These are phyloP conservation scores for Porphyrio hochstetteri DNA, from an alignment of 2,113 vertebrate species.

Conservation along the genomic window DNA sequence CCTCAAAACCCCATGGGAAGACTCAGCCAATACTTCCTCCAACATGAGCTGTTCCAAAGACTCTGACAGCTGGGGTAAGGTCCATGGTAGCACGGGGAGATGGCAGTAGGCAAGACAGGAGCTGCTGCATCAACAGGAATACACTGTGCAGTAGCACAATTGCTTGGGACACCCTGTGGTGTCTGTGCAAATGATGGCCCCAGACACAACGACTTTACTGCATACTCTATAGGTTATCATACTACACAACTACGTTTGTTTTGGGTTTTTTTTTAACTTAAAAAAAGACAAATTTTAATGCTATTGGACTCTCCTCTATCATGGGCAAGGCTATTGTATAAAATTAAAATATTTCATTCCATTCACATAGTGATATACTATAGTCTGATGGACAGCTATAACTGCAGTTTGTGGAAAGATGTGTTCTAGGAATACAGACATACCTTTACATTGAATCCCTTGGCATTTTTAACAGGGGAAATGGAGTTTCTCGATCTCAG, in stretches of 20 bases:
- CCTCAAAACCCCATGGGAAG: background rate
- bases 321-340: rapidly evolving
- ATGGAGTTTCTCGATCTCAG: background rate
- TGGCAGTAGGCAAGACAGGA: background rate
- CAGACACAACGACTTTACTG: background rate
- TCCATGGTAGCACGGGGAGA: background rate
- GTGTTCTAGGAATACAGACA: background rate
- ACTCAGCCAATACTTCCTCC: background rate
- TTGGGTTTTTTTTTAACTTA: too few species aligned
- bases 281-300: rapidly evolving
- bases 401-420: background rate
- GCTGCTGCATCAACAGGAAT: background rate
- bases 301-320: background rate
- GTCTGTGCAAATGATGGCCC: background rate
- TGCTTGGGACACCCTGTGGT: rapidly evolving
- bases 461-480: background rate
- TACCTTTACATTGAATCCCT: background rate
- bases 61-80: background rate
- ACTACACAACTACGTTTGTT: background rate
- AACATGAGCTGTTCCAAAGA: background rate
- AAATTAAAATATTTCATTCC: background rate
- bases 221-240: background rate
- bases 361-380: background rate
- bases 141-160: background rate
- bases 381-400: background rate